Base-by-base conservation (phyloP, 2,113 vertebrate genomes). In the Gnathonemus longibarbis region DNA sequence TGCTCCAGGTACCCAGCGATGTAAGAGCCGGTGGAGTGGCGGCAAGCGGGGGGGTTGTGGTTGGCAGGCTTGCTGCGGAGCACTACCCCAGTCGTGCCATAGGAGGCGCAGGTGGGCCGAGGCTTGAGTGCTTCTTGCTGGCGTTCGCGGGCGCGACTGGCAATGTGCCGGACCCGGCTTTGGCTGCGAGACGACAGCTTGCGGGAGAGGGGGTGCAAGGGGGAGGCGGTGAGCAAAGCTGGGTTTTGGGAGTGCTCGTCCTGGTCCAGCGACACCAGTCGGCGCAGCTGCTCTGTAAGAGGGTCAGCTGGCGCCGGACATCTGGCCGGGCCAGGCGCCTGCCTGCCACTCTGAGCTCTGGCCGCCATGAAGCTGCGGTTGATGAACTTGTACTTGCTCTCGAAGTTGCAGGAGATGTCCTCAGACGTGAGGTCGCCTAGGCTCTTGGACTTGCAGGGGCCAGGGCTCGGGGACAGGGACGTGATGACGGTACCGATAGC, bases 401-500 rank as follows among this genome's bases (percentile, higher is more conserved):
- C 97, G 24, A 99, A 99, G 91, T 98, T 98, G 93, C 98, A 99
- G 39, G 97, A 97, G 45, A 99, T 99, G 92, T 99, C 98, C 92
- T 99, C 98, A 2, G 98, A 99, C 0, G 98, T 99, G 91, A 99
- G 93, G 93, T 99, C 98, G 48, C 98, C 98, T 0, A 99, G 95
- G 2, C 98, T 99, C 93, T 99, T 99, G 91, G 98, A 99, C 94
- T 99, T 99, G 91, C 97, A 97, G 84, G 97, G 96, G 83, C 96
- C 97, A 2, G 95, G 88, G 15, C 3, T 31, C 1, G 85, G n/a
- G 27, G n/a, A 8, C n/a, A 13, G 49, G 85, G 85, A 10, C 0
- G n/a, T 13, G 50, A 17, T 6, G 24, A 5, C 11, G 2, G 85
- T 50, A 53, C 48, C 27, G 11, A 27, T 31, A 31, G 10, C 31